Evolutionary conservation across 2,888 invertebrate genomes (phyloP).

Genomic region (Unio pictorum): DNA sequence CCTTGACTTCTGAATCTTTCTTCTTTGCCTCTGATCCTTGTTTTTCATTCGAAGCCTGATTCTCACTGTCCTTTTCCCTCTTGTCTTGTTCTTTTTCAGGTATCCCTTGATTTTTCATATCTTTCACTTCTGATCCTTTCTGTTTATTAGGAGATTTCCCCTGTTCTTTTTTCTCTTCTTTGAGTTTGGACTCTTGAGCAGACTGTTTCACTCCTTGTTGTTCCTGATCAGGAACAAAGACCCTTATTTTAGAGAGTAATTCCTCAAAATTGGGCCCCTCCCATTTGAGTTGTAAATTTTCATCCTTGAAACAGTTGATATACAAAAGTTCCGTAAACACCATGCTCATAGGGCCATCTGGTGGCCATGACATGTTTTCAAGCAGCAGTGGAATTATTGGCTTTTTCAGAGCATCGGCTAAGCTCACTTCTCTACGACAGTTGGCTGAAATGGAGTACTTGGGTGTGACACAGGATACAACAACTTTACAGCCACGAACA

Average conservation of each 20-base stretch:
- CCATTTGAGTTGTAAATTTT: slow-evolving; percentile 45
- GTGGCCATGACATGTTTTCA: slow-evolving; percentile 66
- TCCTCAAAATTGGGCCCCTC: slow-evolving; percentile 50
- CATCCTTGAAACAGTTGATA: slow-evolving; percentile 56
- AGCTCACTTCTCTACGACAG: slow-evolving; percentile 66
- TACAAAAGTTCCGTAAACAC: slow-evolving; percentile 63
- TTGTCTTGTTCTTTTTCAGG: no score
- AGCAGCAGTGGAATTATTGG: slow-evolving; percentile 66
- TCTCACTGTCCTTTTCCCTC: no score
- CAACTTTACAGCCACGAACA: slow-evolving; percentile 56
- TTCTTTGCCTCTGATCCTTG: no score
- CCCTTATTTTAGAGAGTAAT: slow-evolving; percentile 36
- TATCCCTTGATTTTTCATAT: no score
- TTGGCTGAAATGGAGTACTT: slow-evolving; percentile 68
- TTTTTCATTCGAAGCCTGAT: no score
- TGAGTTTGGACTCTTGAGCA: no score
- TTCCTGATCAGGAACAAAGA: no score
- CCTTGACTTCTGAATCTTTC: no score
- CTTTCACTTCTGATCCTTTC: no score
- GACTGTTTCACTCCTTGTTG: no score
- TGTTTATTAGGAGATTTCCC: no score
- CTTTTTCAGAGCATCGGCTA: slow-evolving; percentile 66
- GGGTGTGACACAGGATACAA: slow-evolving; percentile 64
- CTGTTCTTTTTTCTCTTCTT: no score
- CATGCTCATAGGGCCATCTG: slow-evolving; percentile 68